phyloP scores from a whole-genome alignment of 2,888 invertebrate species.

The Watsonalla binaria region DNA sequence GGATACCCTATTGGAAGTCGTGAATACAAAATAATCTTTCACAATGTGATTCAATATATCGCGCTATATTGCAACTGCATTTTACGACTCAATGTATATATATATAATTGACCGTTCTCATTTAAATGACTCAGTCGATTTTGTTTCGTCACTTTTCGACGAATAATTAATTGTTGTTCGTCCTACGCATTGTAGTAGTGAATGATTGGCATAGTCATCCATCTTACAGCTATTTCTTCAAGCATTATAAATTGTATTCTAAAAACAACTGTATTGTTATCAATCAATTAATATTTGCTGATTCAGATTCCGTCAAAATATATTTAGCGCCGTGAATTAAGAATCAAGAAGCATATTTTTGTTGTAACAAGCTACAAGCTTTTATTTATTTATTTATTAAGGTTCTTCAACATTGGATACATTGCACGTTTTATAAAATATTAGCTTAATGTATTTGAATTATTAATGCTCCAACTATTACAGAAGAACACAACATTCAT shows the following conservation, averaged over 20 bases:
- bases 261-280: neutral
- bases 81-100: conserved; percentile 15
- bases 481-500: too few relatives aligned
- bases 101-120: conserved; percentile 26
- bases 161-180: conserved; percentile 47
- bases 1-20: too few relatives aligned
- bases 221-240: conserved; percentile 6
- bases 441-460: too few relatives aligned
- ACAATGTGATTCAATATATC: conserved; percentile 25
- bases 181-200: conserved; percentile 43
- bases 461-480: too few relatives aligned
- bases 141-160: conserved; percentile 51
- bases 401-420: too few relatives aligned
- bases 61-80: conserved; percentile 26
- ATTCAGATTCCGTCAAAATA: too few relatives aligned
- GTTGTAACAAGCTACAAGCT: too few relatives aligned
- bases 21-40: conserved; percentile 4
- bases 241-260: neutral
- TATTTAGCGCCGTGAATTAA: too few relatives aligned
- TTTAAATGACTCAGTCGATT: conserved; percentile 43
- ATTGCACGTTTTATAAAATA: too few relatives aligned
- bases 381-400: too few relatives aligned
- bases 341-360: neutral
- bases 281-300: neutral
- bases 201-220: conserved; percentile 38